Conservation (phyloP, 1,140 invertebrate genomes). For the Asbolus verrucosus region DNA sequence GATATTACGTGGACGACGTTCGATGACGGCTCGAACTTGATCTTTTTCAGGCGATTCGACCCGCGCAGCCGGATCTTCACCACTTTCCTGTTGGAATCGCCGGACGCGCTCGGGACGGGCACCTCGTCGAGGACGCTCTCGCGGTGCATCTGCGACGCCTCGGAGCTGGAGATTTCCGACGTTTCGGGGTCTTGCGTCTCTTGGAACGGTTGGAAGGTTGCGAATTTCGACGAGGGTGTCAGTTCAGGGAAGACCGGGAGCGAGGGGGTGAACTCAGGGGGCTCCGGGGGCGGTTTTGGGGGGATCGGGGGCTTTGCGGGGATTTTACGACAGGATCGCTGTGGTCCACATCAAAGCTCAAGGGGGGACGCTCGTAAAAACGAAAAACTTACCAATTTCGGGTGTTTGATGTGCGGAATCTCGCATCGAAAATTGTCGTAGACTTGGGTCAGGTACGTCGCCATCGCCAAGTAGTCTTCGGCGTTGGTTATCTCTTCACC, state of each 20-base stretch:
- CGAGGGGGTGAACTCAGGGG: too few species aligned
- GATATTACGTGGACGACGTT: neutral
- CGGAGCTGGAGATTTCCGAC: neutral
- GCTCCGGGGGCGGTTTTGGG: neutral
- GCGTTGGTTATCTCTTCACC: constrained; percentile 83
- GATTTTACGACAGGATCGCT: neutral
- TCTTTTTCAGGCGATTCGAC: constrained; percentile 4
- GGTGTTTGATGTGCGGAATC: constrained; percentile 84
- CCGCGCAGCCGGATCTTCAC: neutral
- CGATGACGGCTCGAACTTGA: constrained; percentile 14
- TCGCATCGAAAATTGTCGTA: constrained; percentile 86
- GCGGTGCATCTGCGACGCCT: neutral
- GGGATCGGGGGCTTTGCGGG: neutral
- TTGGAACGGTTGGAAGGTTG: neutral
- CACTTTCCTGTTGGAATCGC: neutral
- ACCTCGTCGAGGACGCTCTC: neutral
- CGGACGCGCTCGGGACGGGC: too few species aligned
- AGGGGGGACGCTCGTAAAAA: too few species aligned
- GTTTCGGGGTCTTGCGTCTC: neutral
- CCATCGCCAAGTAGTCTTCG: constrained; percentile 82
- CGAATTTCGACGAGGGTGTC: neutral
- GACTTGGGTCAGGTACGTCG: constrained; percentile 88
- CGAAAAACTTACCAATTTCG: constrained; percentile 73
- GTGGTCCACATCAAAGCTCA: too few species aligned
- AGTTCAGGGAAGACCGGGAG: neutral